Base-by-base conservation (phyloP, 2,113 vertebrate genomes). In the Serinus canaria region DNA sequence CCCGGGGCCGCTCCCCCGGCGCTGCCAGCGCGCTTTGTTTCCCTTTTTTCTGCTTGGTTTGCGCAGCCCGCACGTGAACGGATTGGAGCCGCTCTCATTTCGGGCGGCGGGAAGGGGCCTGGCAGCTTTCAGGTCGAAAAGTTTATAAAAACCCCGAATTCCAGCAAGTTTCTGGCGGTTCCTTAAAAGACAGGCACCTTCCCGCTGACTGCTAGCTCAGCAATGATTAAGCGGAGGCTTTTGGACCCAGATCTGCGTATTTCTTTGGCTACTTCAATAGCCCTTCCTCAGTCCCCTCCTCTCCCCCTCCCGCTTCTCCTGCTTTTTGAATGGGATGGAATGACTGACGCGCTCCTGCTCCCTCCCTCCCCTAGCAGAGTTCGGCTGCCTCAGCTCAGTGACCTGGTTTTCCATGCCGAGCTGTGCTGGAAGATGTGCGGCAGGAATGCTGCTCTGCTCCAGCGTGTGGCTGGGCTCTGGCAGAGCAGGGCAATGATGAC, bases 31-130 rank as follows among this genome's bases (percentile, higher is more conserved):
- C 1, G 11, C 92, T 95, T 97, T 95, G 92, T 94, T 94, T 62
- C 88, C 90, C 88, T 62, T 89, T 55, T 37, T 95, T 94, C 95
- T 73, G 94, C 94, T 92, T 93, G 92, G 88, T 72, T 96, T 92
- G 88, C 41, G 7, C 85, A 6, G 95, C 55, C 88, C 21, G 85
- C 72, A 31, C 47, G 43, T 33, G 92, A 88, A 69, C 7, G 18
- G 56, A 2, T 58, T 88, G 92, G 33, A 56, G 90, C 22, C 14
- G 2, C 44, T 92, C 91, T 79, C 70, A 3, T 79, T 92, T 15
- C 37, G 2, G 43, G 11, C 1, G 6, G 72, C 4, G 1, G 84
- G 70, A 91, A 94, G 49, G 74, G 85, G 28, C 52, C 86, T 13
- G 68, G 28, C 41, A 24, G 46, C 35, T 89, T 73, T 52, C 27